Evolutionary conservation across 2,797 vertebrate genomes (phyloP).

Genomic region (Eurystomus glaucurus): DNA sequence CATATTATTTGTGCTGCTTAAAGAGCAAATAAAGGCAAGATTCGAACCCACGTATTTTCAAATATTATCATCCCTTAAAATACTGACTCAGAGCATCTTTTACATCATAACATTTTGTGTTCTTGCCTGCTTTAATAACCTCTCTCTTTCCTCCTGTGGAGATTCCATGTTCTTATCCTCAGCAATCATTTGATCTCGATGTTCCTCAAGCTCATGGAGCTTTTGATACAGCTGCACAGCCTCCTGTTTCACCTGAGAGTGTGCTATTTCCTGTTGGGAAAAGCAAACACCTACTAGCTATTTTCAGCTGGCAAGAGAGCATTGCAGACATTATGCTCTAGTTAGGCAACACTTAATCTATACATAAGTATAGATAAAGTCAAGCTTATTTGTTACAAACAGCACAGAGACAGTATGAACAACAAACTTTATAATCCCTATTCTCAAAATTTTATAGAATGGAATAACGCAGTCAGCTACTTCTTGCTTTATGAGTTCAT

Average conservation of each 20-base stretch:
- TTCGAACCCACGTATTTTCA: background rate
- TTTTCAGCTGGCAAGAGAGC: background rate
- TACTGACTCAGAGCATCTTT: background rate
- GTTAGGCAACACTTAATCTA: background rate
- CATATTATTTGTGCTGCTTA: background rate
- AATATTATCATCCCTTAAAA: background rate
- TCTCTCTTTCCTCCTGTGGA: constrained; percentile 92
- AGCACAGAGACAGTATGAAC: background rate
- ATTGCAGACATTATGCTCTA: background rate
- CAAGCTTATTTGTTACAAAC: background rate
- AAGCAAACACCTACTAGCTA: background rate
- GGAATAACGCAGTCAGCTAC: background rate
- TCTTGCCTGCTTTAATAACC: constrained; percentile 91
- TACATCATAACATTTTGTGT: background rate
- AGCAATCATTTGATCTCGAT: constrained; percentile 88
- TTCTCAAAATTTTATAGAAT: background rate
- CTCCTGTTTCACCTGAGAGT: constrained; percentile 91
- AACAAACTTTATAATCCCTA: background rate
- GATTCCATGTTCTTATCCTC: constrained; percentile 92
- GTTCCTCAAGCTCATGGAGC: constrained; percentile 87
- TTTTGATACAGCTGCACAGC: constrained; percentile 89
- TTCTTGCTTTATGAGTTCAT: background rate
- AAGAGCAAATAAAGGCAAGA: background rate
- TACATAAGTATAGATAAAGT: background rate
- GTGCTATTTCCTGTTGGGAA: constrained; percentile 88